Evolutionary conservation across 2,113 vertebrate genomes (phyloP), one percentile per base, ranked within the genome.

Genomic region (Falcunculus frontatus): DNA sequence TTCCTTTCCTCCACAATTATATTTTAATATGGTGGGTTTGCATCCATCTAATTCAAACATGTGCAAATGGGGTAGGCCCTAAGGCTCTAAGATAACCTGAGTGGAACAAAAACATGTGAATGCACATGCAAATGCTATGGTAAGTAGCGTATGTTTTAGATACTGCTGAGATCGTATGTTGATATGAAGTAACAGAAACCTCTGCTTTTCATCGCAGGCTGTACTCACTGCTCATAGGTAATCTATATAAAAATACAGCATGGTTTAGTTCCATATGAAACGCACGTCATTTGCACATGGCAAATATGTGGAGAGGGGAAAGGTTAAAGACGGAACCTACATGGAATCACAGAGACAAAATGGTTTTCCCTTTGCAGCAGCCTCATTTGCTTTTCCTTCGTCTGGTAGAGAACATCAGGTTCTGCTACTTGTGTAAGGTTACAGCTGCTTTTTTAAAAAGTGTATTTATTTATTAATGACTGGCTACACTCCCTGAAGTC

Each of bases 71-170:
- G 63, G 52, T 62, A 72, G 63, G 64, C 76, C 92, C 86, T 95
- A 88, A 96, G 91, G 87, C 87, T 94, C 77, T 65, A 11, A 60
- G 70, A 91, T 90, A 97, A 96, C 62, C 91, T 27, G 1, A 90
- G 74, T 95, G 94, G 88, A 97, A 95, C 74, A 93, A 92, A 97
- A 97, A 41, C 64, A 47, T 82, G 69, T 37, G 82, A 95, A 92
- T 44, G 93, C 56, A 84, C 89, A 95, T 87, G 94, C 87, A 96
- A 95, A 96, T 92, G 65, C 41, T 93, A 80, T 60, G 62, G 59
- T 85, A 95, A 95, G 89, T 11, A 84, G 83, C 82, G 95, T 85
- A 84, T 96, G 87, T 77, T 96, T 95, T 78, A 92, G 70, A 94
- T 94, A 96, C 82, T 83, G 37, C 65, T 80, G 81, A 90, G 87